These are phyloP conservation scores for Mycetomoellerius zeteki DNA, from an alignment of 1,140 invertebrate genomes.

Conservation along the genomic window DNA sequence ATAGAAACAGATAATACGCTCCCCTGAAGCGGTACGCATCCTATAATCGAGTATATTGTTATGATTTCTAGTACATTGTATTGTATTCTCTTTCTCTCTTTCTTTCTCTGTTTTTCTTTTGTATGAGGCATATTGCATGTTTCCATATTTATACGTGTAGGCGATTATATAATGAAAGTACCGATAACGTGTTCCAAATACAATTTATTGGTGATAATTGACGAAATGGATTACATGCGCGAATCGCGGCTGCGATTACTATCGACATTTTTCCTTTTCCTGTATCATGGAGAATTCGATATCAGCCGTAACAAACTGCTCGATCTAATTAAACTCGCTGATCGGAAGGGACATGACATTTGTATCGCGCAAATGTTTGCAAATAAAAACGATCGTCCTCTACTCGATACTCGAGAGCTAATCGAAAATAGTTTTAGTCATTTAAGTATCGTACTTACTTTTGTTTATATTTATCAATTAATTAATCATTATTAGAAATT, in stretches of 20 bases:
- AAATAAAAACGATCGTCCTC: constrained; percentile 30
- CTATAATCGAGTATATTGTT: constrained; percentile 5
- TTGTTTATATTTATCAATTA: constrained; percentile 9
- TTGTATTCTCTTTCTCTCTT: not conserved
- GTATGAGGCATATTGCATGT: constrained; percentile 32
- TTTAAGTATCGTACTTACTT: not conserved
- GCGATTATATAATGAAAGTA: not conserved
- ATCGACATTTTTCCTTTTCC: constrained; percentile 25
- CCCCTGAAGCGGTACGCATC: not conserved
- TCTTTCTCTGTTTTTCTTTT: not conserved
- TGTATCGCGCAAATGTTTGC: constrained; percentile 10
- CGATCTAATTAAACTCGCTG: constrained; percentile 61
- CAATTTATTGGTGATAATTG: constrained; percentile 69
- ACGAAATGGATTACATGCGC: constrained; percentile 62
- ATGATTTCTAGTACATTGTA: constrained; percentile 7
- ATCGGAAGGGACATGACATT: not conserved
- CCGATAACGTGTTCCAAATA: constrained; percentile 43
- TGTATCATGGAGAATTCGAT: constrained; percentile 50
- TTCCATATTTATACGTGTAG: constrained; percentile 58
- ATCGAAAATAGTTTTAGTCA: constrained; percentile 33
- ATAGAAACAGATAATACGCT: constrained; percentile 29
- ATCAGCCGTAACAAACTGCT: constrained; percentile 44
- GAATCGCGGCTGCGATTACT: constrained; percentile 26
- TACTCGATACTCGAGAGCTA: constrained; percentile 12
- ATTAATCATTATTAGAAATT: not conserved